These are phyloP conservation scores for Himalopsyche kuldschensis DNA, from an alignment of 2,888 invertebrate genomes.

Conservation along the genomic window DNA sequence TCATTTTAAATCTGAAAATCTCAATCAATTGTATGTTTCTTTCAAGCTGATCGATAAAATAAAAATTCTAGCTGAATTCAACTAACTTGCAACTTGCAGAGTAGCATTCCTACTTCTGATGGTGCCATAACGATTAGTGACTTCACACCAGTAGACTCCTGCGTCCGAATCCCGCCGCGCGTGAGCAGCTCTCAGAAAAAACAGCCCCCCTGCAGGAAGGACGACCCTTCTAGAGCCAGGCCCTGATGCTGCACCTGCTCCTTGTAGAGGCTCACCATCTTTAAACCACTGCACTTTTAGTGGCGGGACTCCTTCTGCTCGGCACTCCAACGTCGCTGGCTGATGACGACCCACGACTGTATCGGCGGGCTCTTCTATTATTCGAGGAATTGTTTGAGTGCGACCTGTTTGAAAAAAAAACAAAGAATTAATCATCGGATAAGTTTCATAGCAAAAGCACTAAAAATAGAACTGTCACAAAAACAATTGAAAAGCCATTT, in stretches of 20 bases:
- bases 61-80: too few species aligned
- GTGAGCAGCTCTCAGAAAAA: constrained; percentile 80
- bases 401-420: constrained; percentile 11
- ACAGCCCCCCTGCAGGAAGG: constrained; percentile 78
- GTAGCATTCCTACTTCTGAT: constrained; percentile 84
- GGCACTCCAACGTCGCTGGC: constrained; percentile 89
- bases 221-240: constrained; percentile 70
- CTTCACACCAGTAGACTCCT: constrained; percentile 89
- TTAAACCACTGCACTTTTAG: constrained; percentile 85
- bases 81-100: constrained; percentile 79
- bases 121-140: constrained; percentile 78
- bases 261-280: constrained; percentile 50
- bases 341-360: constrained; percentile 87
- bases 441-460: too few species aligned
- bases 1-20: too few species aligned
- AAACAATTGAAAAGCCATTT: too few species aligned
- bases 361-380: constrained; percentile 89
- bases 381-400: constrained; percentile 65
- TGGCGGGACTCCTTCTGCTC: constrained; percentile 79
- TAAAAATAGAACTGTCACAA: too few species aligned
- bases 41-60: too few species aligned
- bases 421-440: too few species aligned
- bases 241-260: not conserved
- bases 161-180: constrained; percentile 83
- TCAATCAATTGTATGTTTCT: too few species aligned